Percentiles rank a stretch among this genome's conserved stretches.
These are phyloP conservation scores for Hylia prasina DNA, from an alignment of 2,113 vertebrate genomes.

Conservation along the genomic window DNA sequence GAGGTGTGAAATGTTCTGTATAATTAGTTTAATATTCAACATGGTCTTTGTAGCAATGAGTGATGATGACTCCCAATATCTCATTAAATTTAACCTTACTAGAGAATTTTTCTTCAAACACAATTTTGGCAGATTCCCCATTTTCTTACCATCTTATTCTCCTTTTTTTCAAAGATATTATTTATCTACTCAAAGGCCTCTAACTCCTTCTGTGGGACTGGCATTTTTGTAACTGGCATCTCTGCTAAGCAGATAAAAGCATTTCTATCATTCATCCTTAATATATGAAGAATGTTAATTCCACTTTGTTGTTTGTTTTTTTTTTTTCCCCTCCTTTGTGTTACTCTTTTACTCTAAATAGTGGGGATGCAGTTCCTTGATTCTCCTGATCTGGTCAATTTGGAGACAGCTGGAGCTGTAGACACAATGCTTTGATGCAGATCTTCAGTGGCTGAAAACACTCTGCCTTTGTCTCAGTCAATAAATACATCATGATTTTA, in stretches of 20 bases:
- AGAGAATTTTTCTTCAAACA: background rate
- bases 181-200: background rate
- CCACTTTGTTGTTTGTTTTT: background rate
- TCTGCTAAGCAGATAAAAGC: background rate
- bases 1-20: background rate
- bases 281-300: background rate
- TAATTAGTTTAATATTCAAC: background rate
- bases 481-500: background rate
- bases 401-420: background rate
- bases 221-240: background rate
- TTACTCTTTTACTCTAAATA: background rate
- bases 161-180: background rate
- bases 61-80: background rate
- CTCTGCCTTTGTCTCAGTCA: background rate
- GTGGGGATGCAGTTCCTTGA: background rate
- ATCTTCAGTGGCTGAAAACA: background rate
- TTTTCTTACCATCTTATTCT: background rate
- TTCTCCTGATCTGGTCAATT: background rate
- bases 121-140: background rate
- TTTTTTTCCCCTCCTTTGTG: background rate
- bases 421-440: background rate
- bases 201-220: background rate
- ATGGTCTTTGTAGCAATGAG: background rate
- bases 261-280: background rate
- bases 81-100: background rate